Percentiles rank a stretch among this genome's conserved stretches.
Evolutionary conservation across 2,113 vertebrate species (phyloP).

Genomic region (Cryptoleucopteryx plumbea): DNA sequence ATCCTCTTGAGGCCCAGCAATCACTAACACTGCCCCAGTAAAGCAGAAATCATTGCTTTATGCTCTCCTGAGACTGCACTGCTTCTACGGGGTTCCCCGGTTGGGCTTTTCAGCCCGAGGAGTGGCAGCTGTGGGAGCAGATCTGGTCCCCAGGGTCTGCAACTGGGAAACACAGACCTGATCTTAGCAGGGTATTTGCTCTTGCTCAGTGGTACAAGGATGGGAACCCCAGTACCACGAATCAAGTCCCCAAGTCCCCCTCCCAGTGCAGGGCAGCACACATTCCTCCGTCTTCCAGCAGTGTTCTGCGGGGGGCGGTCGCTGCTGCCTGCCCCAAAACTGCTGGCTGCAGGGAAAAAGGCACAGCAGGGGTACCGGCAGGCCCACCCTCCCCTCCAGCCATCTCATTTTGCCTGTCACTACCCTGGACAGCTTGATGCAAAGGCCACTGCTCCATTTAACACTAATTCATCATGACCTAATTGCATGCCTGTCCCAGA

Average conservation of each 20-base stretch:
- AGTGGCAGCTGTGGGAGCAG: not conserved
- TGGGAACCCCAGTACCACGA: not conserved
- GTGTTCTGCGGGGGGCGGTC: not conserved
- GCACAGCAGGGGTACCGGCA: fast-evolving
- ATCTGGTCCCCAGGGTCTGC: not conserved
- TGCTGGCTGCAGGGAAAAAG: fast-evolving
- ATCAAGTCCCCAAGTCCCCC: not conserved
- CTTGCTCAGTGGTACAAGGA: not conserved
- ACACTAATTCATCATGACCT: not conserved
- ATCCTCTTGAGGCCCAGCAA: not conserved
- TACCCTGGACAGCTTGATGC: not conserved
- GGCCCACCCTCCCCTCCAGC: not conserved
- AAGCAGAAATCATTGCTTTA: not conserved
- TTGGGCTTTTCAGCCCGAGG: fast-evolving
- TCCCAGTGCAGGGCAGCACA: not conserved
- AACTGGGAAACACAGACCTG: fast-evolving
- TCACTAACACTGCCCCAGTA: not conserved
- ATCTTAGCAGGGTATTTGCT: not conserved
- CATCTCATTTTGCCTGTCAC: not conserved
- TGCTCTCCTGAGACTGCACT: not conserved
- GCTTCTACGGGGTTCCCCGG: fast-evolving
- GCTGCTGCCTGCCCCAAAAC: not conserved
- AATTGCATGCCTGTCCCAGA: not conserved
- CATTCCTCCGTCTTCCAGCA: not conserved
- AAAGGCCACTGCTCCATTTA: not conserved